A percentile compares a stretch with the other conserved stretches of the same genome.
Conservation (phyloP, 2,113 vertebrate genomes). For the Rhinolophus sinicus region DNA sequence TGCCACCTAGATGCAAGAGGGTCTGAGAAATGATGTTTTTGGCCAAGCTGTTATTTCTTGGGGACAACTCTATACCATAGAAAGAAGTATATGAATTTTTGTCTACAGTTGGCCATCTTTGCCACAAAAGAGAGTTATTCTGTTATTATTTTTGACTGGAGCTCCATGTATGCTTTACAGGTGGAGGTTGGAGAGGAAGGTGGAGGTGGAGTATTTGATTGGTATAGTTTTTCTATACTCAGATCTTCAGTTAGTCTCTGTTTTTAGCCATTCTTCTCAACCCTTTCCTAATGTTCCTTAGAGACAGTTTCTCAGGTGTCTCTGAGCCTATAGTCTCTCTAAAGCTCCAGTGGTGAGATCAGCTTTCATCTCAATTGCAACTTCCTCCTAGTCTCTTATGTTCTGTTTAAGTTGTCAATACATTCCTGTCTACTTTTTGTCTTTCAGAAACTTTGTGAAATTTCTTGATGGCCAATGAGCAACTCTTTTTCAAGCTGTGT, state of each 20-base stretch:
- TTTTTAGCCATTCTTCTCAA: background rate
- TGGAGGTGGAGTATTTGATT: background rate
- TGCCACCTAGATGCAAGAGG: background rate
- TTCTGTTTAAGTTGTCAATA: background rate
- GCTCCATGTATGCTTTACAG: background rate
- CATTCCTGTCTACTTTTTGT: background rate
- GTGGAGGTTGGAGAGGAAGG: background rate
- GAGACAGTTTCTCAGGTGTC: background rate
- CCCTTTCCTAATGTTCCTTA: background rate
- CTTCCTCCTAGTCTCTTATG: background rate
- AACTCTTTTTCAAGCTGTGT: background rate
- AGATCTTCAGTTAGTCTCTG: constrained; percentile 10
- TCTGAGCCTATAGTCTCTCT: background rate
- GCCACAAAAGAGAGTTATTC: background rate
- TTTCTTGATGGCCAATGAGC: background rate
- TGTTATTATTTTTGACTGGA: background rate
- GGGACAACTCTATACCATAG: background rate
- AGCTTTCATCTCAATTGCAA: background rate
- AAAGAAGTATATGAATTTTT: background rate
- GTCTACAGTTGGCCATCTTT: background rate
- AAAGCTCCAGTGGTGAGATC: background rate
- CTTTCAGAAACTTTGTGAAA: background rate
- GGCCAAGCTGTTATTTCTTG: background rate
- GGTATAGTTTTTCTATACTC: background rate
- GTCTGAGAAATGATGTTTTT: background rate